phyloP scores from a whole-genome alignment of 2,113 vertebrate genomes.

The Entelurus aequoreus region DNA sequence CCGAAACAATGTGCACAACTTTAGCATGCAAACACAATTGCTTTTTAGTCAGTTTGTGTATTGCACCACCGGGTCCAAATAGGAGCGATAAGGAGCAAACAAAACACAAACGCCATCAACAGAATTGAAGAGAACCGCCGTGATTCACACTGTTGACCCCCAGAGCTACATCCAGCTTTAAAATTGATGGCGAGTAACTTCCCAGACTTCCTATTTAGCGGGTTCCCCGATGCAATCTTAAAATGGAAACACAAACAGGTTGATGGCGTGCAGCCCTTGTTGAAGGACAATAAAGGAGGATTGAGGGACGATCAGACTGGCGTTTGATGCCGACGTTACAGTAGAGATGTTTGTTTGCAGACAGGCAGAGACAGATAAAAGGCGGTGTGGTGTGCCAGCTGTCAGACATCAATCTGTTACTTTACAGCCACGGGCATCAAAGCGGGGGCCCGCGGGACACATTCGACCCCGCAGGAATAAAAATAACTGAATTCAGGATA shows the following conservation, averaged over 20 bases:
- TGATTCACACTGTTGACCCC: too few relatives aligned
- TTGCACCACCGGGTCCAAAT: too few relatives aligned
- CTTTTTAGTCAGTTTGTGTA: too few relatives aligned
- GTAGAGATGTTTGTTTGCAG: slow-evolving; percentile 17
- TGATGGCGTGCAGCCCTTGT: background rate
- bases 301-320: slow-evolving; percentile 5
- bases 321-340: slow-evolving; percentile 7
- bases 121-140: too few relatives aligned
- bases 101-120: too few relatives aligned
- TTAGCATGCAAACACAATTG: too few relatives aligned
- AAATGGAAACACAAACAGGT: background rate
- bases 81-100: too few relatives aligned
- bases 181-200: slow-evolving; percentile 24
- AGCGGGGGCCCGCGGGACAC: too few relatives aligned
- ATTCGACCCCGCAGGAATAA: too few relatives aligned
- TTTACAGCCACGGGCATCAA: background rate
- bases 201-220: slow-evolving; percentile 19
- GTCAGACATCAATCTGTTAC: slow-evolving; percentile 41
- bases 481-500: too few relatives aligned
- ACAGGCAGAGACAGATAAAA: slow-evolving; percentile 43
- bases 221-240: slow-evolving; percentile 19
- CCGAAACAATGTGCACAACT: too few relatives aligned
- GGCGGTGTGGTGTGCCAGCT: slow-evolving; percentile 25
- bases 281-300: slow-evolving; percentile 15
- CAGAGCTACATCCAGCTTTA: background rate